These are phyloP conservation scores for Myrmecobius fasciatus DNA, from an alignment of 2,113 vertebrate genomes.

Conservation along the genomic window DNA sequence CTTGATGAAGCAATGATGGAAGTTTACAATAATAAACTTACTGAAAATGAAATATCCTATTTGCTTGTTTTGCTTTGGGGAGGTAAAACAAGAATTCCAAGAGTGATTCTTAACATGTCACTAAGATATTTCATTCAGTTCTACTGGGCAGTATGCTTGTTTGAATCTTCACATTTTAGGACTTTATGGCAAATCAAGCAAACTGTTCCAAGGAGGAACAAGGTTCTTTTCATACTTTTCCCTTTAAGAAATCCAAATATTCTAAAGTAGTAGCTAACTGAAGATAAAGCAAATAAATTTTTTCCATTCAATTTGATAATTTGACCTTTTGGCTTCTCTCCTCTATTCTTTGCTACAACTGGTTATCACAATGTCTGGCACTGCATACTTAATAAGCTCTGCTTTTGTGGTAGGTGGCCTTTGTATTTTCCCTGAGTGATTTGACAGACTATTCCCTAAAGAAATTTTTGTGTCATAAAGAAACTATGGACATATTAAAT, in stretches of 20 bases:
- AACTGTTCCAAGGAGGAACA: background rate
- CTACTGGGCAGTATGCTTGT: background rate
- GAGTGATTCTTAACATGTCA: too few relatives aligned
- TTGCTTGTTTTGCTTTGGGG: slow-evolving; percentile 76
- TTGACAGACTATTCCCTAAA: slow-evolving; percentile 42
- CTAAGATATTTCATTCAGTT: background rate
- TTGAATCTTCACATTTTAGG: background rate
- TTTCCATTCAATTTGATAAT: slow-evolving; percentile 77
- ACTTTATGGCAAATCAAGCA: background rate
- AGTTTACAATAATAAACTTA: slow-evolving; percentile 86
- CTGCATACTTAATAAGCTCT: slow-evolving; percentile 80
- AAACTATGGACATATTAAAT: background rate
- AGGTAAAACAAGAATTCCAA: slow-evolving; percentile 32
- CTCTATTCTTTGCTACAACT: slow-evolving; percentile 83
- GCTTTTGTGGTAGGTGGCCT: slow-evolving; percentile 75
- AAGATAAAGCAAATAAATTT: slow-evolving; percentile 61
- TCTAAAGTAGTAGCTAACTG: slow-evolving; percentile 57
- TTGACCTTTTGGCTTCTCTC: slow-evolving; percentile 79
- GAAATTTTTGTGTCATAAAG: slow-evolving; percentile 38
- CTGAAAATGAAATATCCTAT: slow-evolving; percentile 69
- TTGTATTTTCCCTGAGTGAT: slow-evolving; percentile 67
- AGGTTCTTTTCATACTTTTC: background rate
- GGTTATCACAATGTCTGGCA: slow-evolving; percentile 86
- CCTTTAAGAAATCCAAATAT: slow-evolving; percentile 45
- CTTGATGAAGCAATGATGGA: slow-evolving; percentile 71